Conservation (phyloP, 2,888 invertebrate genomes). For the Drosophila paramelanica region DNA sequence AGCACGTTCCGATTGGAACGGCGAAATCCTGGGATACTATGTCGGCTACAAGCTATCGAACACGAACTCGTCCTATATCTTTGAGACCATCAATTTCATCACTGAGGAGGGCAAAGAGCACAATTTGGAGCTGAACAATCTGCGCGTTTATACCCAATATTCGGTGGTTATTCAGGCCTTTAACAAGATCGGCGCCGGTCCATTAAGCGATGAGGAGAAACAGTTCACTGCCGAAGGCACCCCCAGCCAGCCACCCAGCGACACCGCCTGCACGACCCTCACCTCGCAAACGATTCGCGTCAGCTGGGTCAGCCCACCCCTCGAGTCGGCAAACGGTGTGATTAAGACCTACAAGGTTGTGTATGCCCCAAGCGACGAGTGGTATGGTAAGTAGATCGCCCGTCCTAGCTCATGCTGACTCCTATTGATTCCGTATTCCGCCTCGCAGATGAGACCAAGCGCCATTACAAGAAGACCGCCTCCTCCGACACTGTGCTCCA, state of each 20-base stretch:
- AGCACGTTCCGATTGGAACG: conserved; percentile 95
- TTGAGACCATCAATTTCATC: conserved; percentile 95
- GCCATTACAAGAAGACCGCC: conserved; percentile 96
- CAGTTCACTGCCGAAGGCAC: conserved; percentile 98
- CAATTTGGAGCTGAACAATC: conserved; percentile 91
- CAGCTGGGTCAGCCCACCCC: conserved; percentile 96
- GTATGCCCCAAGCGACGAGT: conserved; percentile 95
- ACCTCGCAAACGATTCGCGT: conserved; percentile 97
- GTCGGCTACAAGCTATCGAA: conserved; percentile 94
- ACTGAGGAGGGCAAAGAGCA: conserved; percentile 97
- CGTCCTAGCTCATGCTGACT: accelerated
- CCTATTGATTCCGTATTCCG: accelerated
- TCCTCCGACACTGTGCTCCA: conserved; percentile 97
- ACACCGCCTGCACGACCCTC: conserved; percentile 95
- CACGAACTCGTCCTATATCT: conserved; percentile 94
- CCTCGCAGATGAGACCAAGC: conserved; percentile 92
- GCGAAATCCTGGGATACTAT: conserved; percentile 95
- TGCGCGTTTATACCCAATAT: conserved; percentile 97
- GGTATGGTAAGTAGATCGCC: conserved; percentile 91
- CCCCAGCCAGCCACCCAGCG: conserved; percentile 95
- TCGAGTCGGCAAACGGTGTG: conserved; percentile 96
- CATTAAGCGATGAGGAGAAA: conserved; percentile 93
- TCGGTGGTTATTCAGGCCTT: conserved; percentile 98
- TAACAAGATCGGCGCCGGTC: conserved; percentile 97
- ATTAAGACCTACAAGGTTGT: conserved; percentile 98